Evolutionary conservation across 1,140 invertebrate species (phyloP), one percentile per base, ranked within the genome.

Genomic region (Dinoponera quadriceps): DNA sequence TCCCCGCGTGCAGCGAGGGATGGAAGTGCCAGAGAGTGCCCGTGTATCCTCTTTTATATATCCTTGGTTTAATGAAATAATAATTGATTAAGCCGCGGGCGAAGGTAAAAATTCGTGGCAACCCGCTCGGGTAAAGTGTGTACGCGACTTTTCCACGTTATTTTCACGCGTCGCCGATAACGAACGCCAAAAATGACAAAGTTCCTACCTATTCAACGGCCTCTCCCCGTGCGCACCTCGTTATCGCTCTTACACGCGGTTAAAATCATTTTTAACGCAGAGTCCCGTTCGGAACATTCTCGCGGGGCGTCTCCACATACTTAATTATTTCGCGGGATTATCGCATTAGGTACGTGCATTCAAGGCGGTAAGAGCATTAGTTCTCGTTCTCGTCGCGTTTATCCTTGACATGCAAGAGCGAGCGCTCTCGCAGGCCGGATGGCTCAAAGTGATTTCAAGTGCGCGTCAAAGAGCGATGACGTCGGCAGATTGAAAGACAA

Each of bases 291-390:
- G 14, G 16, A 59, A 33, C 59, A 66, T 54, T 75, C 38, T 48
- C 57, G 38, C 14, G 25, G 14, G 25, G 48, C 44, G 25, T 75
- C 48, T 44, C 74, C 29, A n/a, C 29, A 55, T n/a, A 54, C 29
- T 77, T 77, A 66, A 77, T 75, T 75, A 82, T 82, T 81, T 51
- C 68, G 20, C 14, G 3, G 25, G 77, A 81, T 81, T 81, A 80
- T 80, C 68, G 66, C 54, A 80, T 80, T 72, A 80, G 9, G 51
- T 72, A 81, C 68, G 25, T 49, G 68, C 51, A 73, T 81, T 72
- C 66, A 73, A 49, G 44, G 27, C 48, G 16, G 20, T 75, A 72
- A 83, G 77, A 66, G 74, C 62, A 77, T 77, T 77, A 77, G 62
- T 77, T 77, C 49, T 77, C 60, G 74, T 77, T 77, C 74, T 66